Conservation (phyloP, 2,113 vertebrate genomes). For the Gambusia holbrooki region DNA sequence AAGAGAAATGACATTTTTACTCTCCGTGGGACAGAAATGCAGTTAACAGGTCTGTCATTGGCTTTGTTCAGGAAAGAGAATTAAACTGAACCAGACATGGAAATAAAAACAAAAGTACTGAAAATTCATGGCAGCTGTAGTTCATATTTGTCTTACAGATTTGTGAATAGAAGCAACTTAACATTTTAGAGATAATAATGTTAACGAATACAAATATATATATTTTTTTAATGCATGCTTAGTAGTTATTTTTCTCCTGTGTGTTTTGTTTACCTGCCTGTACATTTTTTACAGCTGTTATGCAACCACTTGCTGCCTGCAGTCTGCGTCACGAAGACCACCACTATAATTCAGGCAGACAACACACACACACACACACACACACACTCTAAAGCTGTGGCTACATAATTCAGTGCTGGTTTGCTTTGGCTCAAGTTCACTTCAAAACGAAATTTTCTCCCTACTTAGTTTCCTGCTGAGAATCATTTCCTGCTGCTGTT, state of each 20-base stretch:
- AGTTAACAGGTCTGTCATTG: no score
- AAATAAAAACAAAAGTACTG: not conserved
- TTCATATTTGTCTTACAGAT: no score
- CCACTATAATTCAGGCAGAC: slow-evolving; percentile 37
- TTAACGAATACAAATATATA: no score
- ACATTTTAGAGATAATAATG: no score
- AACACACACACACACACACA: not conserved
- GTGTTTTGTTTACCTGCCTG: not conserved
- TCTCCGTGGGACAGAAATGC: no score
- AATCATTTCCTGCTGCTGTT: not conserved
- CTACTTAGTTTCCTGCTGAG: not conserved
- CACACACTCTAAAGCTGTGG: slow-evolving; percentile 6
- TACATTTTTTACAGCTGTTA: not conserved
- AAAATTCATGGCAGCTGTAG: no score
- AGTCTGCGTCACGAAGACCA: slow-evolving; percentile 40
- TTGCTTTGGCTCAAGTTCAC: slow-evolving; percentile 16
- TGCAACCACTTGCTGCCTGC: no score
- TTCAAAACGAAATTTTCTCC: not conserved
- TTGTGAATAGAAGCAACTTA: no score
- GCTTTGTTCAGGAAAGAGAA: not conserved
- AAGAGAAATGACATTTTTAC: no score
- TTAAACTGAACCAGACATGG: not conserved
- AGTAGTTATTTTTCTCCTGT: no score
- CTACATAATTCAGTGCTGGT: slow-evolving; percentile 16
- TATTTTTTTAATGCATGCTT: no score